phyloP scores from a whole-genome alignment of 2,113 vertebrate species.

The Tamias sibiricus region DNA sequence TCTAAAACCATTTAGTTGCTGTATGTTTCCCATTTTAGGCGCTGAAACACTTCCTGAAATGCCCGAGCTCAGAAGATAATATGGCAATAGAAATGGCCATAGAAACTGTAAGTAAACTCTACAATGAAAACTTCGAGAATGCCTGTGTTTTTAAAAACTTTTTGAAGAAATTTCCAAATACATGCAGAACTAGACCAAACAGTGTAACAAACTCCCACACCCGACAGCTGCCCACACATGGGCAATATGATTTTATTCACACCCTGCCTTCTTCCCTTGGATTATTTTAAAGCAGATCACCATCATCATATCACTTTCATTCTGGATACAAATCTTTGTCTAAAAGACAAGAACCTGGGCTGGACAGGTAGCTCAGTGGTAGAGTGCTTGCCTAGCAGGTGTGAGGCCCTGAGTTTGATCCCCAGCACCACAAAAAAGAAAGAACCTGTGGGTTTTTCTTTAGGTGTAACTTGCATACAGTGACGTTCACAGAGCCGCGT shows the following conservation, averaged over 20 bases:
- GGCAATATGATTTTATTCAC: neutral
- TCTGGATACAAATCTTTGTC: neutral
- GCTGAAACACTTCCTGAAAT: conserved; percentile 96
- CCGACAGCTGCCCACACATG: neutral
- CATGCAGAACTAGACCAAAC: neutral
- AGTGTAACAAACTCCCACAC: neutral
- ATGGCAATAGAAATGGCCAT: conserved; percentile 97
- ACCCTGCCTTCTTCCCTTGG: neutral
- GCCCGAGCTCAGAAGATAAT: conserved; percentile 93
- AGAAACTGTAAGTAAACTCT: conserved; percentile 92
- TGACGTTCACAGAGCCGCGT: neutral
- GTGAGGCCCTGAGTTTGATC: too few relatives aligned
- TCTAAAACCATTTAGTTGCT: neutral
- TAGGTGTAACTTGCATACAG: neutral
- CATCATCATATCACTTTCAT: neutral
- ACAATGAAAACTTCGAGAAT: neutral
- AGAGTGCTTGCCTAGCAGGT: too few relatives aligned
- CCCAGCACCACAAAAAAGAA: too few relatives aligned
- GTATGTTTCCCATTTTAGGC: conserved; percentile 88
- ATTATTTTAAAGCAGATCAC: neutral
- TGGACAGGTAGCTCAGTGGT: too few relatives aligned
- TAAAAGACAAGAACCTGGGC: neutral
- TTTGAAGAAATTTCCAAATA: neutral
- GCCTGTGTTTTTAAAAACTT: neutral
- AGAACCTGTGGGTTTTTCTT: neutral